phyloP scores from a whole-genome alignment of 2,113 vertebrate genomes.

The Fregetta grallaria region DNA sequence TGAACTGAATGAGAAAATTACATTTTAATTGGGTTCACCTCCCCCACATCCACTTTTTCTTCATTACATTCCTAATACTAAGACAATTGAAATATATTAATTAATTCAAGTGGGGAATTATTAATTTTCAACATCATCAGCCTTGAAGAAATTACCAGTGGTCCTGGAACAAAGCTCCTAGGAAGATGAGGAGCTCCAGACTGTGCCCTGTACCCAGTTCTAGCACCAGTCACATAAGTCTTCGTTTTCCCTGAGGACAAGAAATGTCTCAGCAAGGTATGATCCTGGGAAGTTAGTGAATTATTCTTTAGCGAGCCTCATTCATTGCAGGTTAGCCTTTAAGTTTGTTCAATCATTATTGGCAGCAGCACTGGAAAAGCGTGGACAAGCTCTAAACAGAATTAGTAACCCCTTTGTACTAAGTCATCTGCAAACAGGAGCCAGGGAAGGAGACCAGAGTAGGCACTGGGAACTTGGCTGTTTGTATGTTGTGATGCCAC shows the following conservation, averaged over 20 bases:
- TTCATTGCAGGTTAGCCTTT: not conserved
- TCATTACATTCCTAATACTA: constrained; percentile 9
- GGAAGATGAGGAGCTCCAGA: not conserved
- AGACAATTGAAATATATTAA: constrained; percentile 34
- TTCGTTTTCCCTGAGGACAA: not conserved
- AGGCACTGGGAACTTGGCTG: not conserved
- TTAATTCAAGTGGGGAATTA: constrained; percentile 56
- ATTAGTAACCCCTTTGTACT: not conserved
- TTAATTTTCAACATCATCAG: constrained; percentile 41
- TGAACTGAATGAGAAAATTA: constrained; percentile 1
- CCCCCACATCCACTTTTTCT: not conserved
- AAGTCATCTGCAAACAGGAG: not conserved
- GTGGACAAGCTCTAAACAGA: not conserved
- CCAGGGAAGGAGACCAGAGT: not conserved
- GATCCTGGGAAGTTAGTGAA: not conserved
- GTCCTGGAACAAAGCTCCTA: not conserved
- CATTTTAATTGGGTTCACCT: constrained; percentile 43
- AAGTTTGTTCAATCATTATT: not conserved
- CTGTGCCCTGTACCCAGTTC: not conserved
- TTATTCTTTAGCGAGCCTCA: not conserved
- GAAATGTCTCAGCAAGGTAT: not conserved
- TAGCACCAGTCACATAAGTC: not conserved
- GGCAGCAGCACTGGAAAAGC: not conserved
- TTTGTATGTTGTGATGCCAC: rapidly evolving
- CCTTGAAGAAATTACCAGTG: constrained; percentile 8